Base-by-base conservation (phyloP, 2,888 invertebrate species). In the Eilema griseolum region DNA sequence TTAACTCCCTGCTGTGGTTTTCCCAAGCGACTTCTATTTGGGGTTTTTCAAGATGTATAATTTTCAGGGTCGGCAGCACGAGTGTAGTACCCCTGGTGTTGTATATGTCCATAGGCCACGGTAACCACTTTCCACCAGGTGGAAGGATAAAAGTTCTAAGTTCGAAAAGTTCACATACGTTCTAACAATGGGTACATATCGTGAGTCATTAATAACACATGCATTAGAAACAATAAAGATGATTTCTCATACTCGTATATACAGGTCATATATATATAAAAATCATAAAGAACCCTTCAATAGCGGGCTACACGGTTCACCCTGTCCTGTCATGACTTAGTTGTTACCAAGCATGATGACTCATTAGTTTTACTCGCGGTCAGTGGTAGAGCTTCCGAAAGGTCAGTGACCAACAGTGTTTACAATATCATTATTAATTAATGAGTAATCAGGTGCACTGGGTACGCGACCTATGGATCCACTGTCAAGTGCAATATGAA, bases 341-440 rank as follows among this genome's bases (percentile, higher is more conserved):
- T 24, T 62, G 68, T 63, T 16, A 62, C 31, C 20, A 37, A 28
- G 26, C 16, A 63, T 4, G 31, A 23, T 68, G 67, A 63, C 14
- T 68, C 59, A 69, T 67, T 26, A 57, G n/a, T 10, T 20, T 23
- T 57, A 33, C 23, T 52, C 61, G 61, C 16, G 33, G 33, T 33
- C 60, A 69, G 37, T 8, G 20, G 59, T 37, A 61, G 26, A 37
- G 56, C 41, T 65, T 33, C 26, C 28, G 66, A 26, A 66, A 66
- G 46, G 59, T 63, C 59, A 69, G 64, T 64, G 64, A 60, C 28
- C 61, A 26, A 20, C 20, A 67, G 24, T 31, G 33, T 46, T 52
- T 26, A 52, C 28, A 23, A 23, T 56, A n/a, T 57, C 26, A 10
- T 57, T 41, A 65, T 52, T 12, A 65, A 69, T 33, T 64, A 61